A percentile compares a stretch with the other conserved stretches of the same genome.
Evolutionary conservation across 2,888 invertebrate species (phyloP).

Genomic region (Drosophila mulleri): DNA sequence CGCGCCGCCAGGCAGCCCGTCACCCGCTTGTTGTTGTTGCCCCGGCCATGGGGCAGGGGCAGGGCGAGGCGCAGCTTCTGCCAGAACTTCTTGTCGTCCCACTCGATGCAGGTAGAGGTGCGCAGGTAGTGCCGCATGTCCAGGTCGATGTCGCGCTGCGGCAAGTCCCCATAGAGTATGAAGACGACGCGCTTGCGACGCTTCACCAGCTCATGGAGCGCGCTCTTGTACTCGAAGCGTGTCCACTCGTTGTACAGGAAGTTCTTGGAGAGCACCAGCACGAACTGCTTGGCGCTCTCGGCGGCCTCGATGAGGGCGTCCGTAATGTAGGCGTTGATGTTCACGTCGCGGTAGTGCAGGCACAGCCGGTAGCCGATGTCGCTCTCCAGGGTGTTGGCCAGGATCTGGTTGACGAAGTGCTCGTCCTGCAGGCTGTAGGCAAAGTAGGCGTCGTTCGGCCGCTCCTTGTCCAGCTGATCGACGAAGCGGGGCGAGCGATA

Average conservation of each 20-base stretch:
- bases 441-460: conserved; percentile 96
- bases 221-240: conserved; percentile 96
- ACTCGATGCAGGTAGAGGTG: conserved; percentile 95
- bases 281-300: conserved; percentile 94
- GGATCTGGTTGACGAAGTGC: conserved; percentile 94
- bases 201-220: conserved; percentile 95
- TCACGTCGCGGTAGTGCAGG: conserved; percentile 96
- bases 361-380: conserved; percentile 94
- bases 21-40: conserved; percentile 78
- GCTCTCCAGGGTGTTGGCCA: conserved; percentile 94
- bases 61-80: conserved; percentile 96
- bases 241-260: conserved; percentile 98
- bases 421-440: conserved; percentile 97
- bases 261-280: conserved; percentile 95
- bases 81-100: conserved; percentile 98
- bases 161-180: conserved; percentile 95
- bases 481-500: conserved; percentile 91
- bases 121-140: conserved; percentile 95
- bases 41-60: conserved; percentile 87
- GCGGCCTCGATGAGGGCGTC: conserved; percentile 97
- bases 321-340: conserved; percentile 94
- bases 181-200: conserved; percentile 94
- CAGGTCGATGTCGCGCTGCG: conserved; percentile 94
- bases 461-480: conserved; percentile 88
- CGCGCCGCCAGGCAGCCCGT: conserved; percentile 77